These are phyloP conservation scores for Penelope pileata DNA, from an alignment of 2,113 vertebrate species.

Conservation along the genomic window DNA sequence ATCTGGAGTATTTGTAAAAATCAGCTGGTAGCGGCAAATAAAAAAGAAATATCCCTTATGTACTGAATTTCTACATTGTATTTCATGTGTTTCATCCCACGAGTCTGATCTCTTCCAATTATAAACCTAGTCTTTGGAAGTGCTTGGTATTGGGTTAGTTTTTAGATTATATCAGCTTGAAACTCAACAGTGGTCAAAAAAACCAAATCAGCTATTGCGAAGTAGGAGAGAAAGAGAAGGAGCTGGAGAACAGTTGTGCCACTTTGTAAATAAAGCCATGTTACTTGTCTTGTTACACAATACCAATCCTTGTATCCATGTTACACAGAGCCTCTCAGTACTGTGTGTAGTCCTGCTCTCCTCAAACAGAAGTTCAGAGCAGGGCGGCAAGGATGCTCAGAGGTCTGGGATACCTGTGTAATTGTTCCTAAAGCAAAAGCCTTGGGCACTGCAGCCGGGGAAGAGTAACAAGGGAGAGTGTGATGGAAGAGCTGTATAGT, in stretches of 20 bases:
- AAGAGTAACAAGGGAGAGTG: background rate
- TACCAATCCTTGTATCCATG: no score
- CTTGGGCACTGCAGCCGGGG: background rate
- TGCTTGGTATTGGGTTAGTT: background rate
- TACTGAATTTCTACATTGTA: background rate
- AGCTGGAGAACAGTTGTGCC: fast-evolving
- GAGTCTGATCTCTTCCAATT: background rate
- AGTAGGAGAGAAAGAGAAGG: background rate
- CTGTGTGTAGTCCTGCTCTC: background rate
- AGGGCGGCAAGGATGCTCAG: background rate
- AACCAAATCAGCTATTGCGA: background rate
- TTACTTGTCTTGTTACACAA: no score
- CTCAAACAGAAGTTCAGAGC: background rate
- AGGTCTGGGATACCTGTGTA: background rate
- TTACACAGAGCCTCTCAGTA: background rate
- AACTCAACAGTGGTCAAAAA: background rate
- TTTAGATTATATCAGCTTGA: background rate
- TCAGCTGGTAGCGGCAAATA: background rate
- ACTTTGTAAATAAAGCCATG: background rate
- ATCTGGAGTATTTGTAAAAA: background rate
- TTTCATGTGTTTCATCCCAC: background rate
- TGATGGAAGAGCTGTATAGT: background rate
- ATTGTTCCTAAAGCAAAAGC: background rate
- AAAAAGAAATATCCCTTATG: background rate
- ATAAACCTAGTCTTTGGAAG: background rate